Base-by-base conservation (phyloP, 2,888 invertebrate genomes). In the Allygus modestus region DNA sequence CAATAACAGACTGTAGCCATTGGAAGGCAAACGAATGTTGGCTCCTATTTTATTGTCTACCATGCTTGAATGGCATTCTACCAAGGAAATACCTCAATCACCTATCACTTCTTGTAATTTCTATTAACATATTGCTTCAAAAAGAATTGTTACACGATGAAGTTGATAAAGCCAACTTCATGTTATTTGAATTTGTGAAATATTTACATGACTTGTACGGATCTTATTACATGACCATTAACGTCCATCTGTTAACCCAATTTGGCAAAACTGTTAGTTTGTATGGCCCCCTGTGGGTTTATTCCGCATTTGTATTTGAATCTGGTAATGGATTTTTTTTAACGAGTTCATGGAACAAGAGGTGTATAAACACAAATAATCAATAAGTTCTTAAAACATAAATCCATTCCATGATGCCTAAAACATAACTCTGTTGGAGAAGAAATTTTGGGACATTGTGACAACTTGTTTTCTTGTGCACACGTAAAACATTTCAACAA, bases 21-120 rank as follows among this genome's bases (percentile, higher is more conserved):
- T 31, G 65, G 65, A 65, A 65, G 65, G 65, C 65, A 2, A 65
- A 65, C 15, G 65, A 65, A 20, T 65, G 65, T 31, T 65, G 65
- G 65, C 31, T 65, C 9, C 20, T 65, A 15, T 65, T 65, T 17
- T 65, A 65, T 31, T 65, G 28, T 28, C 65, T 65, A 0, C 58
- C 58, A 65, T 65, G 65, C 31, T 12, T 65, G 1, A 65, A 31
- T 20, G 65, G 65, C 9, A 65, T 65, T 11, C 31, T 65, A 65
- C 65, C 65, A 65, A 65, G 31, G 17, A 65, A 28, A 31, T 65
- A 65, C 31, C 4, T 65, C 0, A 12, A 65, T 12, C 65, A 65
- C 31, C 15, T 65, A 31, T 28, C n/a, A 31, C 15, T 65, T 12
- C 65, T 65, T 31, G 65, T 65, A 20, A 20, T 4, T 11, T 17